Conservation (phyloP, 2,888 invertebrate species). For the Hypena proboscidalis region DNA sequence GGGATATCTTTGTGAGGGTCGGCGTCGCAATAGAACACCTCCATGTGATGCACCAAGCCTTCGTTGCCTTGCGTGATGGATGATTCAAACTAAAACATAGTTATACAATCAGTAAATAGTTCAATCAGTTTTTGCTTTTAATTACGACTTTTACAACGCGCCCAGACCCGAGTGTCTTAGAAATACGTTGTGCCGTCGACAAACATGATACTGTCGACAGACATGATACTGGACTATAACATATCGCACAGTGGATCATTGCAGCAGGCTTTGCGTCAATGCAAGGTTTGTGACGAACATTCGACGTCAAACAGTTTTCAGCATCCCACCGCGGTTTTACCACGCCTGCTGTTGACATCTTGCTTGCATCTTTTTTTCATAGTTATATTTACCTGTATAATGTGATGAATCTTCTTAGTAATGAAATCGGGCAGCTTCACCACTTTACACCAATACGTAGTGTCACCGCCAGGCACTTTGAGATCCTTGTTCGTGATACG, state of each 20-base stretch:
- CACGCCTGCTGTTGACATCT: constrained; percentile 1
- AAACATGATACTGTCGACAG: no score
- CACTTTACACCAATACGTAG: constrained; percentile 98
- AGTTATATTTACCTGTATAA: constrained; percentile 86
- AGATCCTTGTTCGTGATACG: constrained; percentile 87
- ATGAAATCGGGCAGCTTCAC: constrained; percentile 90
- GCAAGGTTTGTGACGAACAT: no score
- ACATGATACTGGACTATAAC: no score
- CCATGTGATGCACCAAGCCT: constrained; percentile 98
- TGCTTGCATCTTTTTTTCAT: background rate
- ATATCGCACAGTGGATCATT: no score
- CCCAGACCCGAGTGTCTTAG: no score
- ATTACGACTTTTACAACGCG: no score
- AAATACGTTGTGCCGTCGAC: no score
- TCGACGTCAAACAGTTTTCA: no score
- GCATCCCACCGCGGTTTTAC: no score
- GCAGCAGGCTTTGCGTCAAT: no score
- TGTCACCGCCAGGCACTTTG: constrained; percentile 92
- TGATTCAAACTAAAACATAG: constrained; percentile 90
- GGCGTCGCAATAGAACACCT: constrained; percentile 97
- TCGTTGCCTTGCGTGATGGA: constrained; percentile 92
- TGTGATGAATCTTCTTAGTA: constrained; percentile 88
- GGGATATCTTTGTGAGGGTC: constrained; percentile 88
- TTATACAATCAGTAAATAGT: no score
- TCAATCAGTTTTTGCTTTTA: no score